Percentiles rank a stretch among this genome's conserved stretches.
Evolutionary conservation across 2,113 vertebrate species (phyloP).

Genomic region (Petrocephalus microphthalmus): DNA sequence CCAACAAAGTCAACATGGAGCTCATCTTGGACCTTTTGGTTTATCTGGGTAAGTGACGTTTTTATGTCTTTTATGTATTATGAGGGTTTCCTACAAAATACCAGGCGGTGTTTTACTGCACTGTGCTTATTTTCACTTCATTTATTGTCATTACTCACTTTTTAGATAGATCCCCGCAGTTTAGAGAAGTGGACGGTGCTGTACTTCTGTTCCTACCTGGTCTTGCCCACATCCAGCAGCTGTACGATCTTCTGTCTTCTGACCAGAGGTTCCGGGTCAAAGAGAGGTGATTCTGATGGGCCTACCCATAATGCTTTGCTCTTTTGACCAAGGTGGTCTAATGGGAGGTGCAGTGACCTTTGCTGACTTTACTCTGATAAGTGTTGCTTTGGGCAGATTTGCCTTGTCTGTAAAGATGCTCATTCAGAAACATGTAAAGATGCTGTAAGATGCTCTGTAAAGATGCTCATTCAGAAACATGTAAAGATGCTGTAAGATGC

Average conservation of each 20-base stretch:
- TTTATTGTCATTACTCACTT: not conserved
- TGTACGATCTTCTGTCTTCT: conserved; percentile 77
- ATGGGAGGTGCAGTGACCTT: not conserved
- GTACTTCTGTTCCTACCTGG: conserved; percentile 89
- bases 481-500: no score
- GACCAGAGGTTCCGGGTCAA: conserved; percentile 82
- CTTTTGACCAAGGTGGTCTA: not conserved
- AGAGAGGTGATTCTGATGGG: conserved; percentile 61
- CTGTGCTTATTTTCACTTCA: not conserved
- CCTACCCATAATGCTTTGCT: not conserved
- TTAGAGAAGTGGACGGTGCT: conserved; percentile 76
- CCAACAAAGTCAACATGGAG: conserved; percentile 93
- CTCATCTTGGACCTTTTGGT: conserved; percentile 78
- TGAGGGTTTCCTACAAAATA: not conserved
- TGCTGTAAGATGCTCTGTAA: no score
- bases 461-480: no score
- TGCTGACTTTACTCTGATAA: not conserved
- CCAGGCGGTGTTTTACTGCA: not conserved
- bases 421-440: no score
- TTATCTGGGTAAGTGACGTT: conserved; percentile 70
- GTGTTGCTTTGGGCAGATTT: not conserved
- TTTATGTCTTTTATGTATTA: not conserved
- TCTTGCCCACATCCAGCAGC: conserved; percentile 90
- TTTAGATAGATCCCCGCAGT: conserved; percentile 81
- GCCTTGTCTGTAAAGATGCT: no score